Evolutionary conservation across 2,113 vertebrate species (phyloP).

Genomic region (Rhinoderma darwinii): DNA sequence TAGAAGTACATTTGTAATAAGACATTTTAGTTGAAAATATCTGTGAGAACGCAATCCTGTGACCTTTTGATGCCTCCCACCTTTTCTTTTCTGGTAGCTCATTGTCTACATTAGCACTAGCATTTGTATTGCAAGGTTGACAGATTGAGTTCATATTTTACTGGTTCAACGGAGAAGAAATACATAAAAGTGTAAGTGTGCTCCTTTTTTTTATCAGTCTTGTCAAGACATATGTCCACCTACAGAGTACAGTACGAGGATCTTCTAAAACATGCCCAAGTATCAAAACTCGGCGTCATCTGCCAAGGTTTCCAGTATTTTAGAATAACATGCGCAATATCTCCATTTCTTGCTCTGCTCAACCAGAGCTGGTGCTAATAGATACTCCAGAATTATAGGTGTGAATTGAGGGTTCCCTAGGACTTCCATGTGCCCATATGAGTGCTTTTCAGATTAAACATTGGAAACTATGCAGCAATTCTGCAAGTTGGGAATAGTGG

Average conservation of each 20-base stretch:
- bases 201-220: not conserved
- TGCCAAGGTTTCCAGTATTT: not conserved
- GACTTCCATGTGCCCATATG: not conserved
- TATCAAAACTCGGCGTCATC: not conserved
- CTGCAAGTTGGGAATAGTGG: not conserved
- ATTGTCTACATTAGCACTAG: not conserved
- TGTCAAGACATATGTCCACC: not conserved
- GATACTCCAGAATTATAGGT: not conserved
- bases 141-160: not conserved
- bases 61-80: not conserved
- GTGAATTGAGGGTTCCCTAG: no score
- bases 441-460: not conserved
- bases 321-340: not conserved
- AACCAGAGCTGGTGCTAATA: not conserved
- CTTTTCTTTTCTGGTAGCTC: not conserved
- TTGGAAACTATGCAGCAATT: not conserved
- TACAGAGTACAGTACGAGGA: not conserved
- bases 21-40: not conserved
- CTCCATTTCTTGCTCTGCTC: not conserved
- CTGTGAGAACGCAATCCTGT: not conserved
- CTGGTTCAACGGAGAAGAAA: not conserved
- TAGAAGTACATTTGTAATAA: not conserved
- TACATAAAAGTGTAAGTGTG: not conserved
- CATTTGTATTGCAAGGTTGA: not conserved
- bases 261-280: not conserved